These are phyloP conservation scores for Xiphophorus hellerii DNA, from an alignment of 2,113 vertebrate genomes.

Conservation along the genomic window DNA sequence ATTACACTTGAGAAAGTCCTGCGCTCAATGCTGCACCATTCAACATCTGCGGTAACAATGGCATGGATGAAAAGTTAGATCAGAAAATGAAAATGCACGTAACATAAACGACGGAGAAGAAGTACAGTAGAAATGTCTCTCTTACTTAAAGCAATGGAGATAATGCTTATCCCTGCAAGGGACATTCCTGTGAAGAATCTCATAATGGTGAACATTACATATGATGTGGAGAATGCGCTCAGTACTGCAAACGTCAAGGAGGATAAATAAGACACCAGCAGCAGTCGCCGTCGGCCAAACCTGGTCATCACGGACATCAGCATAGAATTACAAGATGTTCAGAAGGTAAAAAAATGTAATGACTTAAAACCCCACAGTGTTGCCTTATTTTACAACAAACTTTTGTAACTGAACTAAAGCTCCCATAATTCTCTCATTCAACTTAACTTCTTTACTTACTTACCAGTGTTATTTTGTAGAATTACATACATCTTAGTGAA, in stretches of 20 bases:
- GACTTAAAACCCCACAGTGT: neutral
- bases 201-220: constrained; percentile 74
- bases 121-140: neutral
- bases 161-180: constrained; percentile 76
- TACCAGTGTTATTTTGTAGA: neutral
- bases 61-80: neutral
- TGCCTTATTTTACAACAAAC: neutral
- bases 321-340: neutral
- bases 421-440: too few relatives aligned
- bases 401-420: too few relatives aligned
- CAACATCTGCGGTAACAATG: constrained; percentile 66
- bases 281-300: constrained; percentile 74
- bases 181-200: constrained; percentile 79
- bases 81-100: neutral
- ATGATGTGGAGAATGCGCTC: constrained; percentile 75
- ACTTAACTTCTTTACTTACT: neutral
- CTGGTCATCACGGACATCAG: constrained; percentile 49
- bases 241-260: constrained; percentile 69
- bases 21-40: constrained; percentile 77
- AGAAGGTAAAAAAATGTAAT: neutral
- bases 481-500: neutral
- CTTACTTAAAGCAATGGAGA: constrained; percentile 77
- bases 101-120: neutral
- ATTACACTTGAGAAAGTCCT: constrained; percentile 76
- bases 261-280: constrained; percentile 74